Conservation (phyloP, 2,113 vertebrate species). For the Monopterus albus region DNA sequence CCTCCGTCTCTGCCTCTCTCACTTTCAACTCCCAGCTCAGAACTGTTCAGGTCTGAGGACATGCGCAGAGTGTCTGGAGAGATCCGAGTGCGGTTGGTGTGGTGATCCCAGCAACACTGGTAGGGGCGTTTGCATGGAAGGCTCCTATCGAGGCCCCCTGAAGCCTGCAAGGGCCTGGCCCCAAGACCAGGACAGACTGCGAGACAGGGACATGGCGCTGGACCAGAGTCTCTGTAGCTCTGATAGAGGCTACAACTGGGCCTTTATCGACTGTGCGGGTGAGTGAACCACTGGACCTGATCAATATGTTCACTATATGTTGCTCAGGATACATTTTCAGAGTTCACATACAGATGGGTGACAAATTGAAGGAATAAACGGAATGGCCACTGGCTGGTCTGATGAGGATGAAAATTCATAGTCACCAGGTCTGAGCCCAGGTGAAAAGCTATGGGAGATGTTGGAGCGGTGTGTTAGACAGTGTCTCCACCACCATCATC, state of each 20-base stretch:
- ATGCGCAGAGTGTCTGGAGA: conserved; percentile 90
- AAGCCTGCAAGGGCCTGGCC: conserved; percentile 64
- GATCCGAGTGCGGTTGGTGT: conserved; percentile 96
- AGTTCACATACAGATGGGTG: too few species aligned
- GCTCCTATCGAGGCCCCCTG: conserved; percentile 92
- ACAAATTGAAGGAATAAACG: too few species aligned
- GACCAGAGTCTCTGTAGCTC: conserved; percentile 88
- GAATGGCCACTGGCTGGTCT: too few species aligned
- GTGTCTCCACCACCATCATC: too few species aligned
- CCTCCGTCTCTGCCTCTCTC: accelerated
- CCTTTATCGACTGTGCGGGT: conserved; percentile 96
- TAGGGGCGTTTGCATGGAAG: conserved; percentile 90
- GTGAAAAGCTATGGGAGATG: too few species aligned
- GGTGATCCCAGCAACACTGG: conserved; percentile 94
- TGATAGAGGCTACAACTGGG: conserved; percentile 92
- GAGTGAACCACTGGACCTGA: conserved; percentile 51
- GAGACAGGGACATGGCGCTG: conserved; percentile 84
- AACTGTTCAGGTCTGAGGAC: conserved; percentile 95
- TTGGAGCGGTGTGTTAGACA: too few species aligned
- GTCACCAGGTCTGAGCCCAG: too few species aligned
- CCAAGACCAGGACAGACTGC: conserved; percentile 33
- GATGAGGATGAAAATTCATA: too few species aligned
- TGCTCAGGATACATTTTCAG: too few species aligned
- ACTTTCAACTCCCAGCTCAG: conserved; percentile 82
- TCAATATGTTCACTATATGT: too few species aligned